Evolutionary conservation across 2,888 invertebrate genomes (phyloP).

Genomic region (Homarus gammarus): DNA sequence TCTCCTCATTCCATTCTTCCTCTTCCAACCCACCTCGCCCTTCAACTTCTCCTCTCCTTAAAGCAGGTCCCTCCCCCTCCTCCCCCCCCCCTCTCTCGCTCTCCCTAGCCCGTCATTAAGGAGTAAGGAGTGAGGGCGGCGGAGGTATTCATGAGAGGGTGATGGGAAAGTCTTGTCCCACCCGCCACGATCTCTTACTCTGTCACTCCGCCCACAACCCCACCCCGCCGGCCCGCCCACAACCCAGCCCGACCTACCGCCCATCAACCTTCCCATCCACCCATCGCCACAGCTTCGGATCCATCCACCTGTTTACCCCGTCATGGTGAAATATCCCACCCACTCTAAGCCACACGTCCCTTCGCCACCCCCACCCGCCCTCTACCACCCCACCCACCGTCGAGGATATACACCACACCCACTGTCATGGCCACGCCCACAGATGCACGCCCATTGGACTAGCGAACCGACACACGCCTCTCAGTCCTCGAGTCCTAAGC

Average conservation of each 20-base stretch:
- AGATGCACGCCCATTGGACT: no score
- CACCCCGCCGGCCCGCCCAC: not conserved
- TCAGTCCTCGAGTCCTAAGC: no score
- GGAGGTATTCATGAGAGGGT: constrained; percentile 38
- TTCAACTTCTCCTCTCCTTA: not conserved
- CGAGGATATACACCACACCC: no score
- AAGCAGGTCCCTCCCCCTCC: constrained; percentile 13
- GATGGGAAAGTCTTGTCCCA: constrained; percentile 35
- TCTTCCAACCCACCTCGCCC: not conserved
- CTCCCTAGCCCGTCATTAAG: not conserved
- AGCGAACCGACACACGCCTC: no score
- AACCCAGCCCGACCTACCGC: not conserved
- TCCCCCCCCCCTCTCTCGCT: not conserved
- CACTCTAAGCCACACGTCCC: not conserved
- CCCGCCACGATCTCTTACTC: not conserved
- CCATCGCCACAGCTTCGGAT: not conserved
- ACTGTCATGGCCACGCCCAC: no score
- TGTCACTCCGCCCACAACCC: not conserved
- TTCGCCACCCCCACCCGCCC: not conserved
- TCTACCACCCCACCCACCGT: no score
- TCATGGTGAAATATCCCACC: not conserved
- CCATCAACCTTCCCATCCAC: not conserved
- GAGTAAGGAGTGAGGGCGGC: constrained; percentile 7
- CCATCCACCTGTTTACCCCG: no score
- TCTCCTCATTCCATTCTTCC: not conserved